Conservation (phyloP, 2,888 invertebrate species). For the Criorhina ranunculi region DNA sequence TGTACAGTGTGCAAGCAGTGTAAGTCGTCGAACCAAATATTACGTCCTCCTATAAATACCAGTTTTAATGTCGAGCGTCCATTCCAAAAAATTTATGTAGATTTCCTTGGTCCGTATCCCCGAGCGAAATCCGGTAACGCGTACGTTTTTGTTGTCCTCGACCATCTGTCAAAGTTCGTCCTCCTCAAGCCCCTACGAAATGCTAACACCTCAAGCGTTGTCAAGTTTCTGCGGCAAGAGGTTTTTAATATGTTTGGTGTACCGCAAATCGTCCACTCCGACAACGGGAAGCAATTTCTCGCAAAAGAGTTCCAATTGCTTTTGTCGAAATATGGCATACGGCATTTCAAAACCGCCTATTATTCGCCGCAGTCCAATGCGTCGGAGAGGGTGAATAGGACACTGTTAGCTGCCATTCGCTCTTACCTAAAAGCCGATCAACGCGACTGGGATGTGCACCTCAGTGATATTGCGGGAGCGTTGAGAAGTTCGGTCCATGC, state of each 20-base stretch:
- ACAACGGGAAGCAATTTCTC: conserved; percentile 78
- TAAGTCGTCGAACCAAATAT: conserved; percentile 7
- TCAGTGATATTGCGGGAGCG: conserved; percentile 56
- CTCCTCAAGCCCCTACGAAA: conserved; percentile 1
- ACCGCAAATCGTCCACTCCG: conserved; percentile 48
- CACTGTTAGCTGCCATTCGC: conserved; percentile 79
- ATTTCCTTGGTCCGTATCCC: conserved; percentile 10
- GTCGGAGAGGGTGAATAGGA: conserved; percentile 80
- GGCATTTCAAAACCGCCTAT: conserved; percentile 59
- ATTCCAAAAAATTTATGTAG: background rate
- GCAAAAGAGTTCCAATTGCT: conserved; percentile 64
- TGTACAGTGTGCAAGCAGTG: conserved; percentile 17
- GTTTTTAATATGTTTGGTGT: conserved; percentile 30
- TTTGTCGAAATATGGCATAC: background rate
- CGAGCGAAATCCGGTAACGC: background rate
- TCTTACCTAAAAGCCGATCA: conserved; percentile 63
- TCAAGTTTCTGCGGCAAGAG: background rate
- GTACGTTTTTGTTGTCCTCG: conserved; percentile 1
- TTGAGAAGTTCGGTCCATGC: conserved; percentile 44
- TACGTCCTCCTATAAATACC: background rate
- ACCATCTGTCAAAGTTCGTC: background rate
- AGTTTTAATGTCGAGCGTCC: background rate
- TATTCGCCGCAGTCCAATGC: conserved; percentile 77
- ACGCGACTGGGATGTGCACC: conserved; percentile 62
- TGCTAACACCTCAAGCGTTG: background rate